phyloP scores from a whole-genome alignment of 2,888 invertebrate species.

The Aplocera efformata region DNA sequence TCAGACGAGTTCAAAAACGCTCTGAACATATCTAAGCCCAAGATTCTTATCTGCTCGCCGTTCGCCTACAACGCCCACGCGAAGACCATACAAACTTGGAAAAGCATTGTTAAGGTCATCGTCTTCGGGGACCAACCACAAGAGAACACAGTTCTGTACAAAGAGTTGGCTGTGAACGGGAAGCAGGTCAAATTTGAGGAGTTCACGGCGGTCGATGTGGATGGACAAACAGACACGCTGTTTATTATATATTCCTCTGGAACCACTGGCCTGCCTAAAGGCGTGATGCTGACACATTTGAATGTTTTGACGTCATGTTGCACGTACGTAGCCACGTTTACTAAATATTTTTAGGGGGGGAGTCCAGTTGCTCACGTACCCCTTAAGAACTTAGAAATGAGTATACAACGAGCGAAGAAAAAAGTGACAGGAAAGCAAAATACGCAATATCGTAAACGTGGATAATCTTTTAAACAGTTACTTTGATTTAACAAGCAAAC shows the following conservation, averaged over 20 bases:
- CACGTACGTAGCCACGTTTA: no score
- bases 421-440: no score
- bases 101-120: slow-evolving; percentile 43
- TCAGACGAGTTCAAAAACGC: slow-evolving; percentile 60
- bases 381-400: no score
- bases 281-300: slow-evolving; percentile 58
- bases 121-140: slow-evolving; percentile 44
- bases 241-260: slow-evolving; percentile 65
- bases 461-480: no score
- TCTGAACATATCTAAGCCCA: slow-evolving; percentile 53
- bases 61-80: slow-evolving; percentile 40
- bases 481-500: no score
- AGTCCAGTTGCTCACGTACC: no score
- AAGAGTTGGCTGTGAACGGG: slow-evolving; percentile 39
- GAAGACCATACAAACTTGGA: slow-evolving; percentile 34
- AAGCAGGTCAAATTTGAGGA: slow-evolving; percentile 43
- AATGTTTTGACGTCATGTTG: slow-evolving; percentile 41
- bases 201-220: slow-evolving; percentile 44
- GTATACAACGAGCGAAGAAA: no score
- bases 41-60: slow-evolving; percentile 52
- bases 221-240: slow-evolving; percentile 46
- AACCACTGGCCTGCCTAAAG: slow-evolving; percentile 65
- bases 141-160: slow-evolving; percentile 37
- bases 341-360: no score
- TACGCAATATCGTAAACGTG: no score